phyloP scores from a whole-genome alignment of 1,140 invertebrate species.

The Drosophila bifasciata region DNA sequence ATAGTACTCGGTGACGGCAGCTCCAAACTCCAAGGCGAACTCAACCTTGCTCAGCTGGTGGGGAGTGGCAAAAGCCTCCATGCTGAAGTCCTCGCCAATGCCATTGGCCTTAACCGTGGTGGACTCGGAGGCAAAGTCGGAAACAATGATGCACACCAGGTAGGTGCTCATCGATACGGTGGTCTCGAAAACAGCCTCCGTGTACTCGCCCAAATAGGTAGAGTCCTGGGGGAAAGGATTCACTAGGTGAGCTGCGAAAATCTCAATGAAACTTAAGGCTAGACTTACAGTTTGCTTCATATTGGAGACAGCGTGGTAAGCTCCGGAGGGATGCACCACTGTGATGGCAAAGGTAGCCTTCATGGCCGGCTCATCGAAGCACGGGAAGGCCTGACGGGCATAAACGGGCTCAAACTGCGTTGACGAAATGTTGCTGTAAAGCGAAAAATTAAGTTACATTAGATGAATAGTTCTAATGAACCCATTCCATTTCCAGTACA shows the following conservation, averaged over 20 bases:
- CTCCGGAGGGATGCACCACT: constrained; percentile 88
- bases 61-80: constrained; percentile 90
- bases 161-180: constrained; percentile 98
- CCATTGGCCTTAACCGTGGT: constrained; percentile 85
- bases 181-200: constrained; percentile 87
- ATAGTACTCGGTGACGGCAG: constrained; percentile 93
- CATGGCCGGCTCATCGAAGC: constrained; percentile 97
- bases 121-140: constrained; percentile 90
- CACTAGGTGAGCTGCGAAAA: background rate
- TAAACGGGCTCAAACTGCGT: constrained; percentile 97
- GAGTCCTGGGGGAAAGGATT: constrained; percentile 32
- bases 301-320: constrained; percentile 91
- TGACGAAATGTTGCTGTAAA: constrained; percentile 90
- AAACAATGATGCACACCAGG: constrained; percentile 94
- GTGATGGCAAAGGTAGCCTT: constrained; percentile 94
- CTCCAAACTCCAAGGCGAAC: constrained; percentile 92
- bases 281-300: constrained; percentile 86
- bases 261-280: too few species aligned
- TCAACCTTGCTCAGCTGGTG: constrained; percentile 90
- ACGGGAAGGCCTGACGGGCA: constrained; percentile 96
- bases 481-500: too few species aligned
- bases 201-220: constrained; percentile 54
- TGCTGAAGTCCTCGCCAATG: constrained; percentile 86
- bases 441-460: too few species aligned
- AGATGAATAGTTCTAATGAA: too few species aligned